Evolutionary conservation across 2,888 invertebrate genomes (phyloP), one percentile per base, ranked within the genome.

Genomic region (Ophioninae sp.): DNA sequence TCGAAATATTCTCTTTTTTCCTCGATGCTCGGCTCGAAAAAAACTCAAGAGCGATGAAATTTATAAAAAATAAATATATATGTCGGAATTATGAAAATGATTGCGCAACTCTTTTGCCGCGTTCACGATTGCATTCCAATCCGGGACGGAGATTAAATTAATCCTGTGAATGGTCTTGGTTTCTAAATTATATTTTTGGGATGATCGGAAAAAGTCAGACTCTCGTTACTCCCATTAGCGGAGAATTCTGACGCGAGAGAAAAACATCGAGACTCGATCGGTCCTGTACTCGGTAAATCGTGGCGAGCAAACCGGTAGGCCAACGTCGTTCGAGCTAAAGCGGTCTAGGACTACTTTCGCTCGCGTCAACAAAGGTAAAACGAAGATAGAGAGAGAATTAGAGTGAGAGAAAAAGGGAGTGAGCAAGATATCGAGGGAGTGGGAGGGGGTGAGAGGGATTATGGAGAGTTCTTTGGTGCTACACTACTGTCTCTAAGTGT

Each of bases 361-460:
- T 81, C 80, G 77, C 74, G 74, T 81, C 80, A 83, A 83, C 83
- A 83, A 83, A 83, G 83, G 81, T 68, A 81, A 78, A 83, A 80
- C 80, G 20, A 51, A 17, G 64, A 37, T 9, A 9, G 22, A 73
- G 39, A 39, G 61, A 74, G 41, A 67, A 51, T 72, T 58, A 59
- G 59, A 59, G 65, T 72, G 58, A 72, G 56, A 20, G 58, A 41
- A 10, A 44, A 23, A 73, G 59, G 39, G 23, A 72, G 61, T 63
- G n/a, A n/a, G 56, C 44, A 41, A 44, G 59, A 30, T 30, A 30
- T 30, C 30, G 30, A 68, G 59, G 68, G 59, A 22, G 67, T 13
- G 61, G 7, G 64, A 37, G 17, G 7, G 20, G 61, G 37, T n/a
- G 61, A 63, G 41, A 59, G 22, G 30, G 22, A 56, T 39, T 59